A percentile compares a stretch with the other conserved stretches of the same genome.
These are phyloP conservation scores for Drosophila emarginata DNA, from an alignment of 2,888 invertebrate genomes.

Conservation along the genomic window DNA sequence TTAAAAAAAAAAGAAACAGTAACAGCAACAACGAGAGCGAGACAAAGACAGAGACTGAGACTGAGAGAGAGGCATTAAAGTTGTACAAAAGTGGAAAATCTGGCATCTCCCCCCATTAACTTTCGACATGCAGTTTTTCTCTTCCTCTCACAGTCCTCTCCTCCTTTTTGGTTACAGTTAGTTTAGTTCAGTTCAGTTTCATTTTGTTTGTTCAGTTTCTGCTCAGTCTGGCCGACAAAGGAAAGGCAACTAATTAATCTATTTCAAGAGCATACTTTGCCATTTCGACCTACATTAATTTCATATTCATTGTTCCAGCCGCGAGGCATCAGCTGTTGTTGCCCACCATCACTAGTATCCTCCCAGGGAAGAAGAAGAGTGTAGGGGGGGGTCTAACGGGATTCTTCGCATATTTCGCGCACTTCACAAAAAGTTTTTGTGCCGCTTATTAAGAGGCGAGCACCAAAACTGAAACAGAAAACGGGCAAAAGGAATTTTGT, in stretches of 20 bases:
- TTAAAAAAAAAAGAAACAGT: constrained; percentile 3
- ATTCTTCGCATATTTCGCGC: constrained; percentile 68
- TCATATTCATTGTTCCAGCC: constrained; percentile 63
- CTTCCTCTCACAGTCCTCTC: not conserved
- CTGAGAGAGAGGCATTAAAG: not conserved
- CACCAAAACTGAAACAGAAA: constrained; percentile 26
- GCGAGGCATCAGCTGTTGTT: constrained; percentile 62
- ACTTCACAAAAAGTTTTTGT: constrained; percentile 64
- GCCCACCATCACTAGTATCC: not conserved
- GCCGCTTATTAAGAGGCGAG: constrained; percentile 68
- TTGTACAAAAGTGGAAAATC: not conserved
- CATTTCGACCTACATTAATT: constrained; percentile 76
- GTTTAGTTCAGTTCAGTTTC: no score
- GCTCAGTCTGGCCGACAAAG: not conserved
- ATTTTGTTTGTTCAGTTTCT: not conserved
- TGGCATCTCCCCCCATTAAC: not conserved
- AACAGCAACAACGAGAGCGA: not conserved
- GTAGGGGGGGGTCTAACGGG: constrained; percentile 32
- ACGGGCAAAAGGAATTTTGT: constrained; percentile 44
- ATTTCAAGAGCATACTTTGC: constrained; percentile 71
- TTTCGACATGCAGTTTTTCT: not conserved
- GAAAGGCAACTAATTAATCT: constrained; percentile 62
- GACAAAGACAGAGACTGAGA: not conserved
- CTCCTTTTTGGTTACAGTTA: not conserved
- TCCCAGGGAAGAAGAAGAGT: no score